These are phyloP conservation scores for Sardinella longiceps DNA, from an alignment of 2,797 vertebrate species.

Conservation along the genomic window DNA sequence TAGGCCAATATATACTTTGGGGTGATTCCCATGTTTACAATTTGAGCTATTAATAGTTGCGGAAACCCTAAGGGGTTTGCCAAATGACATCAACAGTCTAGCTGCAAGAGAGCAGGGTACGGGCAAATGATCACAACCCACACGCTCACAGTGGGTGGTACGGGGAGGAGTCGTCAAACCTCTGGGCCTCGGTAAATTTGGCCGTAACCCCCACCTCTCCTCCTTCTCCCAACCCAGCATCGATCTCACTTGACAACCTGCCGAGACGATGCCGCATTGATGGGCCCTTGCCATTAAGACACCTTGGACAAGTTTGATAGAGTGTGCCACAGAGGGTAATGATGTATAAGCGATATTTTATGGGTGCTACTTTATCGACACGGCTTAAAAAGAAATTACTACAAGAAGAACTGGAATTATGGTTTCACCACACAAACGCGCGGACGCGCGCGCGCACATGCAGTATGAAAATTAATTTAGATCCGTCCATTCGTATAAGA, in stretches of 20 bases:
- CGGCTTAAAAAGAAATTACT: conserved; percentile 1
- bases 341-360: conserved; percentile 38
- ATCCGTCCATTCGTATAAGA: background rate
- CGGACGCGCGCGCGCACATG: background rate
- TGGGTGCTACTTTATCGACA: conserved; percentile 28
- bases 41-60: conserved; percentile 68
- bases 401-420: background rate
- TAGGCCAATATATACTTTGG: conserved; percentile 32
- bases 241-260: conserved; percentile 38
- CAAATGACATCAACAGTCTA: conserved; percentile 40
- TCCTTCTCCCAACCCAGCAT: conserved; percentile 26
- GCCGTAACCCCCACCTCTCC: background rate
- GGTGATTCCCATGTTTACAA: conserved; percentile 50
- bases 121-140: background rate
- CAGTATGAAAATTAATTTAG: background rate
- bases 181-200: background rate
- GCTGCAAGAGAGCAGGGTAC: background rate
- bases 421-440: background rate
- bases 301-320: conserved; percentile 32
- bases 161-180: background rate
- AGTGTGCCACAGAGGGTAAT: background rate
- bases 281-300: conserved; percentile 42
- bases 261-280: background rate
- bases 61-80: conserved; percentile 65
- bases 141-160: background rate